phyloP scores from a whole-genome alignment of 2,113 vertebrate species.

The Melanocharis versteri region DNA sequence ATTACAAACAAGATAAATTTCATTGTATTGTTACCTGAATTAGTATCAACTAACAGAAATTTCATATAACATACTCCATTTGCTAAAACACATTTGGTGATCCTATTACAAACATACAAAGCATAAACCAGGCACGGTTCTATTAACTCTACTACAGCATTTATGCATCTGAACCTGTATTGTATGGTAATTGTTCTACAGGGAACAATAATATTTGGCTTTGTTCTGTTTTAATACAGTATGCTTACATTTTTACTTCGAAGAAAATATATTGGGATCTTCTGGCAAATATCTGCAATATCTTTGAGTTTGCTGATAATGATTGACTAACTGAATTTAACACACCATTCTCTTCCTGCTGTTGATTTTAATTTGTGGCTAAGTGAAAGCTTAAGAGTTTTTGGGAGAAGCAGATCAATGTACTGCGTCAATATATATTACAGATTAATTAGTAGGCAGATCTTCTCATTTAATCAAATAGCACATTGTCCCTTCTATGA shows the following conservation, averaged over 20 bases:
- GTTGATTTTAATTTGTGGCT: neutral
- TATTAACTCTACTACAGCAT: slow-evolving; percentile 23
- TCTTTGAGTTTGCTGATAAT: neutral
- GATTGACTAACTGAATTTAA: slow-evolving; percentile 21
- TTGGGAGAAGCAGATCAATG: slow-evolving; percentile 9
- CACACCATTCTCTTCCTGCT: neutral
- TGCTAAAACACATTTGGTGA: slow-evolving; percentile 5
- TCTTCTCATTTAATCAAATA: neutral
- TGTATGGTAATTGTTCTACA: neutral
- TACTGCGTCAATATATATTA: neutral
- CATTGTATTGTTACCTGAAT: slow-evolving; percentile 59
- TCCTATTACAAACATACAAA: slow-evolving; percentile 25
- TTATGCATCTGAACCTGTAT: neutral
- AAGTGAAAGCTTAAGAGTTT: neutral
- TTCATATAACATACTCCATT: neutral
- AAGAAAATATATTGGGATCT: neutral
- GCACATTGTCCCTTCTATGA: neutral
- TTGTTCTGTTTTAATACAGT: neutral
- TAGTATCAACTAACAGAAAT: slow-evolving; percentile 49
- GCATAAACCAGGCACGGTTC: slow-evolving; percentile 1
- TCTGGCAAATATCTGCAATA: neutral
- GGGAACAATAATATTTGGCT: neutral
- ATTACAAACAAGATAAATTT: slow-evolving; percentile 70
- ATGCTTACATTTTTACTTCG: neutral
- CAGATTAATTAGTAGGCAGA: neutral